Conservation (phyloP, 2,113 vertebrate species). For the Coptodon bakossiorum region DNA sequence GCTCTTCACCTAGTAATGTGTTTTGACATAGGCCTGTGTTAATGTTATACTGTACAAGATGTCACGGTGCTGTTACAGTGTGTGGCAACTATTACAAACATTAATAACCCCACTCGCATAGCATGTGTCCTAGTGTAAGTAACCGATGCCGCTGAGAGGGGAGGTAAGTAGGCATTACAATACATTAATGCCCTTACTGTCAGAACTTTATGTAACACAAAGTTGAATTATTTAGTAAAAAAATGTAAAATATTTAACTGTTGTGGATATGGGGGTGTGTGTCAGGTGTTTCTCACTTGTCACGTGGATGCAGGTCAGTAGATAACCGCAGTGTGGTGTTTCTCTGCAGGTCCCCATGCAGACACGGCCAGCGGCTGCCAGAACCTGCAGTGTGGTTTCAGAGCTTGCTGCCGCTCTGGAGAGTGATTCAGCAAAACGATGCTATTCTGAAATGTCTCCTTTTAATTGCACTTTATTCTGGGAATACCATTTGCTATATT, state of each 20-base stretch:
- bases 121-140: constrained; percentile 33
- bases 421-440: constrained; percentile 77
- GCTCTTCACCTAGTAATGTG: background rate
- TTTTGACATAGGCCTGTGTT: background rate
- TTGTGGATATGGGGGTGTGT: background rate
- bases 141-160: constrained; percentile 27
- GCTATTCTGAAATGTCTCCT: constrained; percentile 61
- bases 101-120: constrained; percentile 32
- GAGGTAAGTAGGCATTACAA: constrained; percentile 49
- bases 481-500: constrained; percentile 54
- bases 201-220: background rate
- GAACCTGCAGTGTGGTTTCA: constrained; percentile 99
- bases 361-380: constrained; percentile 98
- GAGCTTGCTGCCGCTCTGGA: constrained; percentile 97
- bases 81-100: constrained; percentile 2
- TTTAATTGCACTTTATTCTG: constrained; percentile 88
- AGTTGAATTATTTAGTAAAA: background rate
- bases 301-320: background rate
- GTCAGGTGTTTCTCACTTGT: background rate
- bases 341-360: constrained; percentile 89
- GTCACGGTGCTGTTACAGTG: background rate
- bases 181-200: background rate
- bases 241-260: background rate
- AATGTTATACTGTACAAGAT: background rate
- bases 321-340: constrained; percentile 14